Evolutionary conservation across 2,113 vertebrate species (phyloP).

Genomic region (Microcebus murinus): DNA sequence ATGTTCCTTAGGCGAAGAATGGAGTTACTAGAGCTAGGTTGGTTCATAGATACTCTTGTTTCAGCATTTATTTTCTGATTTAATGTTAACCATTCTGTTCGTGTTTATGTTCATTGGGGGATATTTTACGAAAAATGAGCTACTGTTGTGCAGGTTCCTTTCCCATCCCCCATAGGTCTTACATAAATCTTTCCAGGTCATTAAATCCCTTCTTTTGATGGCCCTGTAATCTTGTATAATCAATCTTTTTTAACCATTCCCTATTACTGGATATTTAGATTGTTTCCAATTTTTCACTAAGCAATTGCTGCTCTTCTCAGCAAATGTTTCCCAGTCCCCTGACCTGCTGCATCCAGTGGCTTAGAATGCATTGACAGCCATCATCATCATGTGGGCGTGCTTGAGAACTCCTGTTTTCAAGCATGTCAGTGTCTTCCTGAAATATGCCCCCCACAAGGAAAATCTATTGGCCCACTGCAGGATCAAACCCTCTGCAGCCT

Average conservation of each 20-base stretch:
- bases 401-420: neutral
- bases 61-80: neutral
- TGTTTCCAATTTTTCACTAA: neutral
- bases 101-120: neutral
- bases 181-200: neutral
- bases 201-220: neutral
- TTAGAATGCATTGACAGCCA: neutral
- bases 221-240: neutral
- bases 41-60: neutral
- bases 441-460: neutral
- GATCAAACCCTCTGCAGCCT: neutral
- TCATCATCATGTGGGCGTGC: neutral
- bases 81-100: neutral
- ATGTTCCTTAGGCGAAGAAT: neutral
- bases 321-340: neutral
- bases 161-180: neutral
- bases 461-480: neutral
- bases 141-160: neutral
- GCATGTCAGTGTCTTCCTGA: neutral
- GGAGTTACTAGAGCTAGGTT: neutral
- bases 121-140: conserved; percentile 27
- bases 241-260: neutral
- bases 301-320: neutral
- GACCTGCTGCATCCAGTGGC: neutral
- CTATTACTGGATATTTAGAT: neutral